phyloP scores from a whole-genome alignment of 2,888 invertebrate genomes.

The Pecten maximus region DNA sequence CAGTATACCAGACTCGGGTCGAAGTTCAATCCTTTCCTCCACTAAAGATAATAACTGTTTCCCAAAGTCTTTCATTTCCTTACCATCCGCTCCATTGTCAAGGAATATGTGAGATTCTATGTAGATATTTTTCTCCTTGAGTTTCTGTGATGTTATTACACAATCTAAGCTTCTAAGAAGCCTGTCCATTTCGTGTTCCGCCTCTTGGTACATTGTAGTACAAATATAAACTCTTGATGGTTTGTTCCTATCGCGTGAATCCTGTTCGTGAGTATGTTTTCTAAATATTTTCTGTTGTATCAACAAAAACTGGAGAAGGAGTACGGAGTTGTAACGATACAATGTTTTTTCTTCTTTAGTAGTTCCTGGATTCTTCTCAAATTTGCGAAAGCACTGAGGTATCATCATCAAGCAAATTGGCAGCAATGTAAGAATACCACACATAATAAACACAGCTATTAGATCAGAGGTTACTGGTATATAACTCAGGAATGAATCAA shows the following conservation, averaged over 20 bases:
- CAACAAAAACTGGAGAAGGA: neutral
- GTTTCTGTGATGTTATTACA: slow-evolving; percentile 59
- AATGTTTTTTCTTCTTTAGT: neutral
- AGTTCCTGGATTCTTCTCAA: neutral
- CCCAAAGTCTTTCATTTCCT: slow-evolving; percentile 69
- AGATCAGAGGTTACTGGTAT: neutral
- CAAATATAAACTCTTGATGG: slow-evolving; percentile 67
- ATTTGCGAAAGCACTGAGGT: neutral
- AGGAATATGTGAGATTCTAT: slow-evolving; percentile 74
- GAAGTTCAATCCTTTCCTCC: slow-evolving; percentile 61
- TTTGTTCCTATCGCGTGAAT: slow-evolving; percentile 44
- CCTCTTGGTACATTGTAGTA: slow-evolving; percentile 77
- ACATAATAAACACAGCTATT: neutral
- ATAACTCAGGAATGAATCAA: neutral
- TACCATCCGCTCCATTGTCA: slow-evolving; percentile 71
- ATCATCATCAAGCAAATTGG: neutral
- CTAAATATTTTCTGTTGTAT: slow-evolving; percentile 35
- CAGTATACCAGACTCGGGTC: slow-evolving; percentile 58
- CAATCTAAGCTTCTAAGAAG: slow-evolving; percentile 67
- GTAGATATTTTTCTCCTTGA: slow-evolving; percentile 58
- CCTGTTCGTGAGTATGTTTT: neutral
- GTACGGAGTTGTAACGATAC: neutral
- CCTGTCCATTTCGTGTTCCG: slow-evolving; percentile 74
- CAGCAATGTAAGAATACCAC: neutral
- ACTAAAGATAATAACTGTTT: slow-evolving; percentile 69